Percentiles rank a stretch among this genome's conserved stretches.
Conservation (phyloP, 1,140 invertebrate species). For the Dolichoris vasculosae region DNA sequence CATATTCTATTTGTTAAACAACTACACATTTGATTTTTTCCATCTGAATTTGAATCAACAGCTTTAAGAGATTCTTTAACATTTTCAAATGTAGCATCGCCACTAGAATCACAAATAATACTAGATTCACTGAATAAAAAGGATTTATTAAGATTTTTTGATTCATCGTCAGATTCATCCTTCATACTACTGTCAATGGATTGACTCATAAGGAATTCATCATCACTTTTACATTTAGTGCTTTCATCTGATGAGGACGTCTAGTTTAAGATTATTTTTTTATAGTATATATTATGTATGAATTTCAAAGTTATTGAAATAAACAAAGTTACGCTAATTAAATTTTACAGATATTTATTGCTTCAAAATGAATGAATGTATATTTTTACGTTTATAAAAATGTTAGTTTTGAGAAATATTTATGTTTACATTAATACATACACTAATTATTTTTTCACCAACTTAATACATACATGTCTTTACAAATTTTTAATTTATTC, state of each 20-base stretch:
- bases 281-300: neutral
- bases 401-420: too few species aligned
- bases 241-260: conserved; percentile 25
- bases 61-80: neutral
- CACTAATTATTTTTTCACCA: neutral
- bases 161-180: neutral
- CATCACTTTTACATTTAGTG: neutral
- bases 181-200: conserved; percentile 13
- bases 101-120: neutral
- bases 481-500: neutral
- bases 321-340: neutral
- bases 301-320: neutral
- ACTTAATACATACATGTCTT: too few species aligned
- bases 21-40: conserved; percentile 14
- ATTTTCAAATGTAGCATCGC: neutral
- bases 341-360: too few species aligned
- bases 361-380: too few species aligned
- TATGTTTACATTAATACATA: too few species aligned
- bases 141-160: neutral
- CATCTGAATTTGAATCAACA: neutral
- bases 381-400: too few species aligned
- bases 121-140: neutral
- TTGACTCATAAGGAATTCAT: neutral
- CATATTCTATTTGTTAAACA: conserved; percentile 44
- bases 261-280: neutral